Evolutionary conservation across 1,140 invertebrate species (phyloP), one percentile per base, ranked within the genome.

Genomic region (Ceratina japonica): DNA sequence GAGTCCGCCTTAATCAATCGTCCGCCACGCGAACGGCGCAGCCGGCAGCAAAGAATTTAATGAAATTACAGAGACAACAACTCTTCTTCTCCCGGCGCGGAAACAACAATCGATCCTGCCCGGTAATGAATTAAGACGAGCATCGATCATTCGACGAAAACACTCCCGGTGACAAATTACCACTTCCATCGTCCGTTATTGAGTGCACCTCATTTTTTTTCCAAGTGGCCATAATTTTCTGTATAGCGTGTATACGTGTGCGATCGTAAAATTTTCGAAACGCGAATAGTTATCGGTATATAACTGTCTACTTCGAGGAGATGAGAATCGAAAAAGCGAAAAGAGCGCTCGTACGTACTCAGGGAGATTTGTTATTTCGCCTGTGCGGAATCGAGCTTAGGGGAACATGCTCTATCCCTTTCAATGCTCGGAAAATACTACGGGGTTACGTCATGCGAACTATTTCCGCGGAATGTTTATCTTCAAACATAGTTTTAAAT

Each of bases 141-240:
- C 74, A 61, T 81, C 54, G 68, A 85, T 84, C 66, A 81, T 58
- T 80, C 51, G 49, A 8, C n/a, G 31, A 58, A 65, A 80, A 68
- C 22, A 49, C 8, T 51, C 22, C 12, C 74, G 18, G 18, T 22
- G 18, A 51, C 8, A 44, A 73, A 79, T 31, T 37, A 27, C 1
- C 22, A 15, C 4, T 52, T 52, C n/a, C 18, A 56, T 54, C 51
- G 27, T 22, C 7, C n/a, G 52, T 59, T 71, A 20, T 13, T 18
- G 16, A 59, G 52, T n/a, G 27, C 12, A 2, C 10, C 16, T 16
- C 4, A 31, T 62, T 10, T 44, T 44, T 44, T 31, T 31, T 31
- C 4, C 27, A 31, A 4, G 27, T 2, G 27, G 27, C 27, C 4
- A 31, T 31, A 31, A 31, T 31, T n/a, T n/a, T 31, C 27, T 31